Evolutionary conservation across 2,888 invertebrate genomes (phyloP).

Genomic region (Rambutsinella grinnellia): DNA sequence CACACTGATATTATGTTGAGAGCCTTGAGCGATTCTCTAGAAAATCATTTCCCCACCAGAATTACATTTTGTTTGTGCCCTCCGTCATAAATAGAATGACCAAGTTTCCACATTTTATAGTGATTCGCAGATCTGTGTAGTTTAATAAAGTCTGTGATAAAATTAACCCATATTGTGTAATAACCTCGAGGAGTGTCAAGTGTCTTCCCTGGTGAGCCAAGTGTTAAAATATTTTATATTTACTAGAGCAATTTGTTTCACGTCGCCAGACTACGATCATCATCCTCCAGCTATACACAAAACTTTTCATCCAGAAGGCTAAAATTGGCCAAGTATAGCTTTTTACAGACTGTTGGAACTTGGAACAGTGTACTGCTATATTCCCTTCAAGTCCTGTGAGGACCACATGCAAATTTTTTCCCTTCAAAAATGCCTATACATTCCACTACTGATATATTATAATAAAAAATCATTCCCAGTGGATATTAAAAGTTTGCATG

Average conservation of each 20-base stretch:
- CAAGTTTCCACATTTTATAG: too few species aligned
- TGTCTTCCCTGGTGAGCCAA: background rate
- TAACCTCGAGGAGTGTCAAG: background rate
- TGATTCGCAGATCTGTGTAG: too few species aligned
- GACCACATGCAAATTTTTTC: background rate
- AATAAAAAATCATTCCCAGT: conserved; percentile 49
- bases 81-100: too few species aligned
- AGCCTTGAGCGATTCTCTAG: too few species aligned
- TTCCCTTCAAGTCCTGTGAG: too few species aligned
- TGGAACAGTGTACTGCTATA: too few species aligned
- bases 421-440: background rate
- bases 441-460: conserved; percentile 37
- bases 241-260: background rate
- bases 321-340: background rate
- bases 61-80: too few species aligned
- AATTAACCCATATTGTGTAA: background rate
- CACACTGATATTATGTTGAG: too few species aligned
- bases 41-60: too few species aligned
- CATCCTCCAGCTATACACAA: background rate
- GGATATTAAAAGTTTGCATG: conserved; percentile 49
- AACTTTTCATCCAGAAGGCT: background rate
- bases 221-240: background rate
- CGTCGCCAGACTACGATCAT: background rate
- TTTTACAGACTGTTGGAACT: too few species aligned
- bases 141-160: too few species aligned